A percentile compares a stretch with the other conserved stretches of the same genome.
Evolutionary conservation across 1,140 invertebrate genomes (phyloP).

Genomic region (Drepana arcuata): DNA sequence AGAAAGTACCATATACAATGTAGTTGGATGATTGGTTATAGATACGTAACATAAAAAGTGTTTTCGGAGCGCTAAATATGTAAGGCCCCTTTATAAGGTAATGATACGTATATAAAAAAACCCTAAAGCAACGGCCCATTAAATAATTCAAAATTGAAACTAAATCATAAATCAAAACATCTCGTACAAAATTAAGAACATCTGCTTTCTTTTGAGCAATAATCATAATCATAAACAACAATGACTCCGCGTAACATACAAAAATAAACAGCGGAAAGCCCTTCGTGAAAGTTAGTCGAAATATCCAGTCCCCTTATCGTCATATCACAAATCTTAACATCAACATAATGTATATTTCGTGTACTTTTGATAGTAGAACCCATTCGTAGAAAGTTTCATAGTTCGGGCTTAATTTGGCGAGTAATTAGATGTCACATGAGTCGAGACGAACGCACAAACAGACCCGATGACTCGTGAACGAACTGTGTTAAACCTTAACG

Average conservation of each 20-base stretch:
- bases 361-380: no score
- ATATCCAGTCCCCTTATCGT: background rate
- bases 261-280: background rate
- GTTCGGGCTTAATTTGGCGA: constrained; percentile 22
- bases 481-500: constrained; percentile 5
- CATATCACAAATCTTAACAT: background rate
- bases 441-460: constrained; percentile 11
- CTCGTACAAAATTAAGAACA: no score
- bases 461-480: constrained; percentile 21
- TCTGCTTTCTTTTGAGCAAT: background rate
- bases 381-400: constrained; percentile 26
- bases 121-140: background rate
- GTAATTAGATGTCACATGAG: constrained; percentile 31
- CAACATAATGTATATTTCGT: no score
- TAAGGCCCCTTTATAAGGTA: no score
- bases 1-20: no score
- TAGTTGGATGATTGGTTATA: background rate
- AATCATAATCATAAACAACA: background rate
- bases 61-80: no score
- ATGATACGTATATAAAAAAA: background rate
- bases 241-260: background rate
- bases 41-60: background rate
- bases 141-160: background rate
- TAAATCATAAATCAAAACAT: no score
- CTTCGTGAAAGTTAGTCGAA: background rate